Base-by-base conservation (phyloP, 2,888 invertebrate species). In the Hoplodrina ambigua region DNA sequence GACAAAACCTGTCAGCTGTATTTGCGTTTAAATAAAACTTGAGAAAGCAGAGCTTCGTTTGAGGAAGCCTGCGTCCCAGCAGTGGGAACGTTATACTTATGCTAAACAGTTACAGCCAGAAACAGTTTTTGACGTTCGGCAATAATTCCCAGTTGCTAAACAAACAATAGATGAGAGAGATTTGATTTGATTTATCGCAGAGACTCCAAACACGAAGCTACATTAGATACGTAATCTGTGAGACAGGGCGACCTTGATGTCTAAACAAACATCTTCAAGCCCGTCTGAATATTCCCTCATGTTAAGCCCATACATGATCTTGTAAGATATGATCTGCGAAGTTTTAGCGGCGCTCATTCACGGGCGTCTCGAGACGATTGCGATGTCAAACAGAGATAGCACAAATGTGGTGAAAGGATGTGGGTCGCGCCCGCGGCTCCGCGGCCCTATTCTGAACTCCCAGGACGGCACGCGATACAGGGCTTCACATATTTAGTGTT, bases 311-410 rank as follows among this genome's bases (percentile, higher is more conserved):
- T 49, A 69, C 73, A 63, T 72, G 72, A 78, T 64, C 54, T 50
- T 53, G n/a, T 53, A 15, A 57, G 78, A 78, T 78, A 78, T 55
- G 67, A 82, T 78, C 83, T 66, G 68, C 37, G 68, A 52, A 72
- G 60, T 62, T 62, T 75, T 62, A 58, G 74, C 55, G 72, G 68
- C 66, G 80, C 67, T 80, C 86, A 80, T 71, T 75, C 75, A 79
- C 72, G 66, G 69, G 60, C 71, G 80, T 88, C 88, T 88, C 86
- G 82, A 82, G 86, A 87, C 90, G 90, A 94, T 94, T 94, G 93
- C 93, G 95, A 94, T 92, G 91, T 81, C 91, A 94, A 94, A 95
- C 93, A 94, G 89, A 93, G 95, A 95, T 95, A 93, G 84, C 69
- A 90, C 86, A 92, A 93, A 93, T 92, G 92, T 86, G 80, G 79